Percentiles rank a stretch among this genome's conserved stretches.
phyloP scores from a whole-genome alignment of 2,113 vertebrate genomes.

The Camelus bactrianus region DNA sequence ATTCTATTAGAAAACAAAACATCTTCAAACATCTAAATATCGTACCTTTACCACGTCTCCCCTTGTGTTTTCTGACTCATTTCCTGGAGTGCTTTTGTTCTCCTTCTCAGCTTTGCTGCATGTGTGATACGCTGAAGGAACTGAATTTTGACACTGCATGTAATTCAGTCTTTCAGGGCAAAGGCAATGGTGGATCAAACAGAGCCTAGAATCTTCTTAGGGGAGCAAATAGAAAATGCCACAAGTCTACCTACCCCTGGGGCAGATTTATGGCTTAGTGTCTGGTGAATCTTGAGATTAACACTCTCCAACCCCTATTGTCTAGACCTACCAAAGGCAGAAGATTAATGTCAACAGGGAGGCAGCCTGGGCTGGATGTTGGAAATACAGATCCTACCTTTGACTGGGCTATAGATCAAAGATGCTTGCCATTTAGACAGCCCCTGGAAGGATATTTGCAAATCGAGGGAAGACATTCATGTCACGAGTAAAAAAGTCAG shows the following conservation, averaged over 20 bases:
- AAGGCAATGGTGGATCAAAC: slow-evolving; percentile 51
- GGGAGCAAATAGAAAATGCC: slow-evolving; percentile 67
- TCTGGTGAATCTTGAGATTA: slow-evolving; percentile 73
- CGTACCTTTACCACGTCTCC: not conserved
- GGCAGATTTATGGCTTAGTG: slow-evolving; percentile 72
- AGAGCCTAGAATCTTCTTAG: slow-evolving; percentile 39
- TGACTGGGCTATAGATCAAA: slow-evolving; percentile 73
- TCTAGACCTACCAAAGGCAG: slow-evolving; percentile 70
- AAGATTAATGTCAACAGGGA: slow-evolving; percentile 71
- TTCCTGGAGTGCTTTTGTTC: not conserved
- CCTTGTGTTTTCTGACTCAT: not conserved
- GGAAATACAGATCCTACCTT: slow-evolving; percentile 76
- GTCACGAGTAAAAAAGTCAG: slow-evolving; percentile 53
- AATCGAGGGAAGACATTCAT: slow-evolving; percentile 59
- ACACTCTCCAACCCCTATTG: slow-evolving; percentile 63
- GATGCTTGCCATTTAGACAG: slow-evolving; percentile 60
- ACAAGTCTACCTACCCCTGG: slow-evolving; percentile 10
- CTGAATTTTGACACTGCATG: not conserved
- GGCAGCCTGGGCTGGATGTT: not conserved
- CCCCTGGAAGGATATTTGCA: slow-evolving; percentile 74
- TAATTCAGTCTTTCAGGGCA: slow-evolving; percentile 55
- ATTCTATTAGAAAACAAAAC: not conserved
- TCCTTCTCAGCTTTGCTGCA: not conserved
- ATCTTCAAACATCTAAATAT: not conserved
- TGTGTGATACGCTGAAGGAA: not conserved